Conservation (phyloP, 2,888 invertebrate species). For the Cheilosia impressa region DNA sequence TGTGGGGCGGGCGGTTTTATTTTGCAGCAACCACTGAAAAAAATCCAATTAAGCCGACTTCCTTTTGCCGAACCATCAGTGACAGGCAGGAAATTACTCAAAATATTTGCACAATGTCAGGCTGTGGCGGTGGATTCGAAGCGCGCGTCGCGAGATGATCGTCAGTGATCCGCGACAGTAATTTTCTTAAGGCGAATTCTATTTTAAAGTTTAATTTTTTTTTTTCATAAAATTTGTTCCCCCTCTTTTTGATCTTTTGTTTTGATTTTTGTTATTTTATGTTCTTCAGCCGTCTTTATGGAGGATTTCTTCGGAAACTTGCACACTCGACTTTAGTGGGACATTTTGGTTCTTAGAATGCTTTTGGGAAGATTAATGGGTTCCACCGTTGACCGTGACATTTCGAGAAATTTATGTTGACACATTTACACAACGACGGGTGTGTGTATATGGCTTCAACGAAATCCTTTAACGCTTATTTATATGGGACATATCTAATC, state of each 20-base stretch:
- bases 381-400: constrained; percentile 71
- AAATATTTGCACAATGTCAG: constrained; percentile 73
- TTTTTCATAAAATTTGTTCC: neutral
- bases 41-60: constrained; percentile 73
- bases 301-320: constrained; percentile 59
- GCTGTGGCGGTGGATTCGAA: constrained; percentile 11
- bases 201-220: constrained; percentile 21
- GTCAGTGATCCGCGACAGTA: constrained; percentile 70
- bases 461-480: constrained; percentile 34
- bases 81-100: constrained; percentile 73
- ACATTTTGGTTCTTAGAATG: constrained; percentile 63
- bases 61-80: constrained; percentile 59
- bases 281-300: neutral
- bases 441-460: neutral
- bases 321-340: constrained; percentile 40
- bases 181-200: constrained; percentile 58
- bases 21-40: constrained; percentile 65
- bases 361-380: constrained; percentile 68
- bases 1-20: neutral
- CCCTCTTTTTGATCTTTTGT: constrained; percentile 19
- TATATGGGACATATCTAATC: constrained; percentile 55
- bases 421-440: constrained; percentile 48
- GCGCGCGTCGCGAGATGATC: constrained; percentile 42
- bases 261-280: constrained; percentile 30
- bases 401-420: constrained; percentile 72